These are phyloP conservation scores for Tragelaphus buxtoni DNA, from an alignment of 2,113 vertebrate genomes.

Conservation along the genomic window DNA sequence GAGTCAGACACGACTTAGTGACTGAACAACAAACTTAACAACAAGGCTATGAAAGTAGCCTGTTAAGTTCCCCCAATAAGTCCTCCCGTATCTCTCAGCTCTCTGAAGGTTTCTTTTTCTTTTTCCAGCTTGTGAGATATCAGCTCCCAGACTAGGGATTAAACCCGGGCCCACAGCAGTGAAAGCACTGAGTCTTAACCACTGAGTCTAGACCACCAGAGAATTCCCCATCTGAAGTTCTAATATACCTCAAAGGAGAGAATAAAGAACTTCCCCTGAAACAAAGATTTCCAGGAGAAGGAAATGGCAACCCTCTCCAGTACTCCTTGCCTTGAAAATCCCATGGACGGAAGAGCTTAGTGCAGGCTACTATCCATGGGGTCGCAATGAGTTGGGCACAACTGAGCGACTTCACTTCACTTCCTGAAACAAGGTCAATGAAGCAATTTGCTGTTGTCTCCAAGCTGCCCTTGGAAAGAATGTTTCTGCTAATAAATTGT, in stretches of 20 bases:
- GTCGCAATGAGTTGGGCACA: no score
- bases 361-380: no score
- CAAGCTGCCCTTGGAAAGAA: neutral
- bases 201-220: neutral
- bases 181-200: neutral
- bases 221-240: neutral
- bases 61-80: neutral
- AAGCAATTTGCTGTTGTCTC: neutral
- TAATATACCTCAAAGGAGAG: neutral
- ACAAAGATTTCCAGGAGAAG: neutral
- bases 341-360: no score
- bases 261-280: neutral
- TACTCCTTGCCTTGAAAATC: no score
- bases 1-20: neutral
- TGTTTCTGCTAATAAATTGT: neutral
- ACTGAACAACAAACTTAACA: neutral
- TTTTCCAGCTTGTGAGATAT: neutral
- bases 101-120: neutral
- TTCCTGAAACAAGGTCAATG: neutral
- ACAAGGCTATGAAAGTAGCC: neutral
- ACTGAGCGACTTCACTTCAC: no score
- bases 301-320: no score
- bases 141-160: neutral
- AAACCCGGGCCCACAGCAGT: neutral
- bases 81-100: neutral